Conservation (phyloP, 2,113 vertebrate species). For the Sardina pilchardus region DNA sequence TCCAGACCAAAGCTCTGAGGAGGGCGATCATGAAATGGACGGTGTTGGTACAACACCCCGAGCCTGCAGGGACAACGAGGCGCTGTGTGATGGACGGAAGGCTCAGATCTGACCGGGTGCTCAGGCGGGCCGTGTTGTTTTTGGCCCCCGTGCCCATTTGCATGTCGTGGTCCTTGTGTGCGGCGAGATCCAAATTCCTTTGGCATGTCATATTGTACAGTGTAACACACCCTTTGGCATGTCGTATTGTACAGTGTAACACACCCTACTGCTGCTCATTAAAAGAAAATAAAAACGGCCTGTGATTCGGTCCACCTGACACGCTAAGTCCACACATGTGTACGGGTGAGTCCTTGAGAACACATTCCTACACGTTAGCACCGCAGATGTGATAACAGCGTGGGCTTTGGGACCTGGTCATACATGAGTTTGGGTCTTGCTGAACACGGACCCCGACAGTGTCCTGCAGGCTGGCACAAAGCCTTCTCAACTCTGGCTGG, state of each 20-base stretch:
- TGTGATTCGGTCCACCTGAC: background rate
- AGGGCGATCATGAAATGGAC: background rate
- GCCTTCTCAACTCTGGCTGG: too few relatives aligned
- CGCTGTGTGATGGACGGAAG: background rate
- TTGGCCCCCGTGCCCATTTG: background rate
- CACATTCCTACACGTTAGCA: background rate
- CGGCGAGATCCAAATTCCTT: background rate
- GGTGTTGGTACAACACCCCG: background rate
- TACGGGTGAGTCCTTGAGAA: background rate
- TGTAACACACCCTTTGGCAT: constrained; percentile 1
- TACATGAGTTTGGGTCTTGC: background rate
- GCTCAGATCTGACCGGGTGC: background rate
- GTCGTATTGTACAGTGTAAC: background rate
- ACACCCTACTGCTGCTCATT: background rate
- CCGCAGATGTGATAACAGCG: background rate
- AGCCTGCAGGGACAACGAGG: background rate
- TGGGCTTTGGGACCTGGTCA: background rate
- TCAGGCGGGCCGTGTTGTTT: background rate
- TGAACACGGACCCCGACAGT: too few relatives aligned
- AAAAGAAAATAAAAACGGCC: background rate
- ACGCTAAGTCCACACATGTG: background rate
- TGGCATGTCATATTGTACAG: constrained; percentile 2
- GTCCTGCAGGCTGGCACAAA: too few relatives aligned
- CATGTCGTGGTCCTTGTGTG: background rate
- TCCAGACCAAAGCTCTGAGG: background rate